Evolutionary conservation across 2,113 vertebrate genomes (phyloP), one percentile per base, ranked within the genome.

Genomic region (Chitala chitala): DNA sequence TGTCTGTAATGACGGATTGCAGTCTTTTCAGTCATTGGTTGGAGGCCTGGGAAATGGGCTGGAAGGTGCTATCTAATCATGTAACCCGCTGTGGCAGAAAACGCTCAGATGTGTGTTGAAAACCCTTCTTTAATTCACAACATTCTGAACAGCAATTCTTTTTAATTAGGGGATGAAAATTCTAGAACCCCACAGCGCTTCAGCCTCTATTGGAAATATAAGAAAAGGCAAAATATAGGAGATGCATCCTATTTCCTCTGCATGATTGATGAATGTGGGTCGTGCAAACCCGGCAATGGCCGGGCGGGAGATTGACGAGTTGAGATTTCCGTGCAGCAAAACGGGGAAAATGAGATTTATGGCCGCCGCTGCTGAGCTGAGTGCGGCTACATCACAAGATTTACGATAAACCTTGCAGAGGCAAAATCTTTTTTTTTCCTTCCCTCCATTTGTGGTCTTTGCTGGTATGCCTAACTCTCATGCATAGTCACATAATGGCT

Each of bases 331-430:
- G 40, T 76, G 73, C 82, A 81, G 83, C 83, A 82, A 86, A 89
- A 86, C 85, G 82, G 82, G n/a, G 84, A 87, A 88, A 87, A 89
- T 86, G 75, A 89, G 89, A 92, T 91, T 91, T 90, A 90, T 89
- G 88, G 87, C 81, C 84, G 79, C 82, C 75, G 79, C 88, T 75
- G 76, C 58, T 5, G 79, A 84, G 79, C 80, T 84, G 88, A 89
- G 85, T 88, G 85, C 83, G 81, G 83, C 86, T 92, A 84, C 88
- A 90, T 90, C 87, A 90, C 83, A 83, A 89, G 88, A 91, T 91
- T 91, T 90, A 89, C 86, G 87, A 89, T 89, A 87, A 87, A 88
- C 84, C 84, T 83, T 85, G 85, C 86, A 83, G 86, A 86, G 87
- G 82, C 84, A 83, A 84, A 87, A 87, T 86, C 83, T 83, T 85